Evolutionary conservation across 2,113 vertebrate genomes (phyloP).

Genomic region (Pristiophorus japonicus): DNA sequence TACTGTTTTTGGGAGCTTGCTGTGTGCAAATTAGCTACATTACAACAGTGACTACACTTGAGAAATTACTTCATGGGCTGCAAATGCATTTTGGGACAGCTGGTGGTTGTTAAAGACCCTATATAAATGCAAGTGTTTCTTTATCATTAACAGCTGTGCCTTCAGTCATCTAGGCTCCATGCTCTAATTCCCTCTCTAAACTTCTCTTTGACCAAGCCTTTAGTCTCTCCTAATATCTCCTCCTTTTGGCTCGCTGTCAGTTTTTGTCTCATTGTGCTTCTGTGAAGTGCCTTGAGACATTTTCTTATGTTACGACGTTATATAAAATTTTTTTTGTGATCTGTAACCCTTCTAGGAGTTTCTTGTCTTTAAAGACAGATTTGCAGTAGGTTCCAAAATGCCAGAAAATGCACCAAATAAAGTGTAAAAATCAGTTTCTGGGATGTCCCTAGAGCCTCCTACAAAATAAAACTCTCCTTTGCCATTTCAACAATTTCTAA

Average conservation of each 20-base stretch:
- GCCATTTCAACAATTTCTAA: neutral
- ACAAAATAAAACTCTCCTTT: no score
- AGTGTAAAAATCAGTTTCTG: neutral
- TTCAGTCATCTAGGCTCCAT: neutral
- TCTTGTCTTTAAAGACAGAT: neutral
- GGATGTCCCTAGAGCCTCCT: neutral
- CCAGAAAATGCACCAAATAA: no score
- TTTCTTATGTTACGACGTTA: neutral
- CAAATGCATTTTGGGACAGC: no score
- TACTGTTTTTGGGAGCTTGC: no score
- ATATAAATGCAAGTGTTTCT: no score
- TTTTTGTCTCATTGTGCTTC: neutral
- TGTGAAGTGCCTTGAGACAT: neutral
- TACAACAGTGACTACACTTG: no score
- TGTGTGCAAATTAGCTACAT: no score
- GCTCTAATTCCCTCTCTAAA: neutral
- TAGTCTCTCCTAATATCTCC: neutral
- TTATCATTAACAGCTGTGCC: neutral
- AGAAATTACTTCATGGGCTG: no score
- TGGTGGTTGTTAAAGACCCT: no score
- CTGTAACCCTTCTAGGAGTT: neutral
- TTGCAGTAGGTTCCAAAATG: neutral
- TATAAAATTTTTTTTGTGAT: neutral
- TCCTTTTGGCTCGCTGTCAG: neutral
- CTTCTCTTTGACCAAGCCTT: neutral